phyloP scores from a whole-genome alignment of 2,888 invertebrate genomes.

The Hyposoter dolosus region DNA sequence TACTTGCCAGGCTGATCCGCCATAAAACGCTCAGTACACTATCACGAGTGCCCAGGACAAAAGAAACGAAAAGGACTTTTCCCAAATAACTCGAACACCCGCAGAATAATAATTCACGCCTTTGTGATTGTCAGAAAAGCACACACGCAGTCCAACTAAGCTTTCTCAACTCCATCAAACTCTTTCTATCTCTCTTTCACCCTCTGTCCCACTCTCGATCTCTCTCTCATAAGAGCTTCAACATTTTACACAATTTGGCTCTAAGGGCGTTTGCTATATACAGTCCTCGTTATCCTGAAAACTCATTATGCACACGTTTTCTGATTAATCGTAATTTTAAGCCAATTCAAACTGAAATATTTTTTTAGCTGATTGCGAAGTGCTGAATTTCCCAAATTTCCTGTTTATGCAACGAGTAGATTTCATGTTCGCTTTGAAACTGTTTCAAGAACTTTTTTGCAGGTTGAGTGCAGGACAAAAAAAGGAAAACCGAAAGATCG shows the following conservation, averaged over 20 bases:
- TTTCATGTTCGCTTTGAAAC: slow-evolving; percentile 51
- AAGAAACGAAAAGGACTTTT: background rate
- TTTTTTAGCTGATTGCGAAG: too few relatives aligned
- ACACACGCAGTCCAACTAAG: slow-evolving; percentile 31
- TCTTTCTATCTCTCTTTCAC: background rate
- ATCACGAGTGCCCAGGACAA: background rate
- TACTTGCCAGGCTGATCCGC: slow-evolving; percentile 70
- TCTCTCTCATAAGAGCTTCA: slow-evolving; percentile 33
- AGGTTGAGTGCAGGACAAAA: background rate
- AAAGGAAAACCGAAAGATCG: background rate
- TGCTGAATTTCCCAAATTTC: background rate
- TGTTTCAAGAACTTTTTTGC: slow-evolving; percentile 10
- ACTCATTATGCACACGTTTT: too few relatives aligned
- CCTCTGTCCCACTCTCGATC: background rate
- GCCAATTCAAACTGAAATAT: too few relatives aligned
- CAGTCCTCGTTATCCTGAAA: too few relatives aligned
- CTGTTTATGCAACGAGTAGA: slow-evolving; percentile 39
- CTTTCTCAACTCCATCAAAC: slow-evolving; percentile 37
- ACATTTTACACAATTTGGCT: slow-evolving; percentile 48
- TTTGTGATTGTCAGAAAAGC: slow-evolving; percentile 1
- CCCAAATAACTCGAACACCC: background rate
- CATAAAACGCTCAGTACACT: slow-evolving; percentile 67
- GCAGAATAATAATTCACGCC: background rate
- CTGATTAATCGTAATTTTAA: background rate
- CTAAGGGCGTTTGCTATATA: slow-evolving; percentile 22